These are phyloP conservation scores for Chloromyia formosa DNA, from an alignment of 2,888 invertebrate genomes.

Conservation along the genomic window DNA sequence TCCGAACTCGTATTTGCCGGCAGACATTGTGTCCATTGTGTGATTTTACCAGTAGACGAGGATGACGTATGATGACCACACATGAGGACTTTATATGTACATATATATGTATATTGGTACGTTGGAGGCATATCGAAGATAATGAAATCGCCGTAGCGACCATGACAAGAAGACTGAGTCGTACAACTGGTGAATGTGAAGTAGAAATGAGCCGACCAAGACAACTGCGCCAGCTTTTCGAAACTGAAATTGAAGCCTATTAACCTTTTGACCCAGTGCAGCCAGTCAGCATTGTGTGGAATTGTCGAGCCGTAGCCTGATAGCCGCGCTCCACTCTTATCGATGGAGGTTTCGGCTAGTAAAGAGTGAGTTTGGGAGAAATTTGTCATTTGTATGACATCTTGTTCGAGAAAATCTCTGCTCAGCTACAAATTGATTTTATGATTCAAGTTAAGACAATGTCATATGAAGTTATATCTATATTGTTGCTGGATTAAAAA, in stretches of 20 bases:
- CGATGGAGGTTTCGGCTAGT: no score
- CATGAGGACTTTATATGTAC: neutral
- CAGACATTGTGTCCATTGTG: slow-evolving; percentile 10
- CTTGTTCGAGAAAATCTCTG: no score
- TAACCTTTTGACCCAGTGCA: slow-evolving; percentile 54
- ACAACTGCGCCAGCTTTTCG: neutral
- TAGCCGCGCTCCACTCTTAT: no score
- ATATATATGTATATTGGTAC: no score
- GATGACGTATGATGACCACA: neutral
- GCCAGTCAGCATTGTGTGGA: slow-evolving; percentile 2
- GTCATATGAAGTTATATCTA: no score
- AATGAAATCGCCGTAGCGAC: no score
- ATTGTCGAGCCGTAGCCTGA: slow-evolving; percentile 40
- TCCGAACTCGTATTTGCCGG: slow-evolving; percentile 19
- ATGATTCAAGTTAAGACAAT: no score
- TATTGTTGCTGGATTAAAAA: no score
- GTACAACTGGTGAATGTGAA: neutral
- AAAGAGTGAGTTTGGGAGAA: no score
- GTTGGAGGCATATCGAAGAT: no score
- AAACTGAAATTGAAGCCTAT: slow-evolving; percentile 52
- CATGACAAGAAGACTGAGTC: neutral
- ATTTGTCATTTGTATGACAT: no score
- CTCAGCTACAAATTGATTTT: no score
- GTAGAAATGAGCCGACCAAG: slow-evolving; percentile 1
- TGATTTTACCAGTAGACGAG: neutral